A percentile compares a stretch with the other conserved stretches of the same genome.
phyloP scores from a whole-genome alignment of 2,113 vertebrate species.

The Penelope pileata region DNA sequence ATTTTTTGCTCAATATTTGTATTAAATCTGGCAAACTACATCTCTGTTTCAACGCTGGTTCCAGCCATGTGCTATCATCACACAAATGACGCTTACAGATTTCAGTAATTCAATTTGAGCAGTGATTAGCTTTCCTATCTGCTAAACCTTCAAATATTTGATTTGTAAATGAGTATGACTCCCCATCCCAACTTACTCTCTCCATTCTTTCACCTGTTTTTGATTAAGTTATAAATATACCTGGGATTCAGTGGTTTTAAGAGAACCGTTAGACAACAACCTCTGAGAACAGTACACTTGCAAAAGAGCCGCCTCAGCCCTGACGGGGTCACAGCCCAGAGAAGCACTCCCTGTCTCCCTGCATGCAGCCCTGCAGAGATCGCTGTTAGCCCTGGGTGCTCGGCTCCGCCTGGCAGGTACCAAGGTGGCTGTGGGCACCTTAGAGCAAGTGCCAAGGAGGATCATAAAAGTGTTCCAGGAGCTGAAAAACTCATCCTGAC shows the following conservation, averaged over 20 bases:
- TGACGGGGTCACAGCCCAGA: neutral
- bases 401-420: neutral
- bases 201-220: neutral
- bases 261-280: neutral
- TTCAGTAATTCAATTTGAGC: neutral
- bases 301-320: neutral
- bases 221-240: neutral
- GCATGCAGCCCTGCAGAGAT: neutral
- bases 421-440: neutral
- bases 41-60: neutral
- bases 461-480: neutral
- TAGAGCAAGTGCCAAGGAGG: neutral
- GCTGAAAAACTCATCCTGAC: neutral
- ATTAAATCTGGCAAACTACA: neutral
- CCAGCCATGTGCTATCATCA: neutral
- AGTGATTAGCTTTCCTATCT: neutral
- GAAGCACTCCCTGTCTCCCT: neutral
- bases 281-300: neutral
- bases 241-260: neutral
- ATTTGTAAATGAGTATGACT: neutral
- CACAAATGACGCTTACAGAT: conserved; percentile 4
- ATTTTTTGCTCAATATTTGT: neutral
- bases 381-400: neutral
- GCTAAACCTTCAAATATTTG: conserved; percentile 22
- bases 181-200: neutral